Evolutionary conservation across 2,113 vertebrate species (phyloP).

Genomic region (Apaloderma vittatum): DNA sequence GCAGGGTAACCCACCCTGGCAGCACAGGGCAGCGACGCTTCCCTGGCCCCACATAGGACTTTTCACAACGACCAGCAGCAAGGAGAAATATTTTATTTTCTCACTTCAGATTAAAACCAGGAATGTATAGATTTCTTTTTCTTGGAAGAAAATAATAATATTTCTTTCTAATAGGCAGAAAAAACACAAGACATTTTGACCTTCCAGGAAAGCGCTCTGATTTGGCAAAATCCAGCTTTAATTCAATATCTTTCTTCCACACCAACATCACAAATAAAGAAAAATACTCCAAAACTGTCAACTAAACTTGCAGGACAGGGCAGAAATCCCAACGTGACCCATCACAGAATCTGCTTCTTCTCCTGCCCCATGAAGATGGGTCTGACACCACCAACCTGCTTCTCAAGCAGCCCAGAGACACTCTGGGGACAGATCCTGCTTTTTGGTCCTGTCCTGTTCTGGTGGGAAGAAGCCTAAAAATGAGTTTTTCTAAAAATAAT

Average conservation of each 20-base stretch:
- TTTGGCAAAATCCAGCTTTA: neutral
- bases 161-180: neutral
- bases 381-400: neutral
- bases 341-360: neutral
- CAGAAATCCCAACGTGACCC: rapidly evolving
- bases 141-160: neutral
- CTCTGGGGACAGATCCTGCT: neutral
- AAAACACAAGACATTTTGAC: neutral
- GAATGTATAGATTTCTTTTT: neutral
- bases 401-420: neutral
- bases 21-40: neutral
- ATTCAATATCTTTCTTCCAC: neutral
- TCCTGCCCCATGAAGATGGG: neutral
- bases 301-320: neutral
- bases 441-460: neutral
- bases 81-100: neutral
- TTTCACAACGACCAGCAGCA: neutral
- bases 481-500: neutral
- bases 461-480: neutral
- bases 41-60: neutral
- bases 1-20: neutral
- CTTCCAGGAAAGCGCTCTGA: neutral
- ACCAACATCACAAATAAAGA: neutral
- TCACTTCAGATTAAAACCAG: neutral
- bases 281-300: neutral